phyloP scores from a whole-genome alignment of 1,140 invertebrate genomes.

The Akabosia matsudoensis region DNA sequence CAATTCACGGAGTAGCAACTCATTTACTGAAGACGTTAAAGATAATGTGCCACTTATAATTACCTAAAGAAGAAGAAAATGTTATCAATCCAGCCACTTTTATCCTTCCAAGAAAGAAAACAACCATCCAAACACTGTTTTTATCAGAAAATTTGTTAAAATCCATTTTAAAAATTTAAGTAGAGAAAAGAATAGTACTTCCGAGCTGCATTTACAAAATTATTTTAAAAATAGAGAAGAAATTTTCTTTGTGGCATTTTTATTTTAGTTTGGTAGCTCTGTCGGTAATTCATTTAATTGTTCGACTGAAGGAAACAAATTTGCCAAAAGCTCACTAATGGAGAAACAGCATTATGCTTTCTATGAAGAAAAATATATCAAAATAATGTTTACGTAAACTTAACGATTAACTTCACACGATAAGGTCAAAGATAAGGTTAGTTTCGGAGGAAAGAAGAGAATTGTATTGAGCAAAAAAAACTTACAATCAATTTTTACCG shows the following conservation, averaged over 20 bases:
- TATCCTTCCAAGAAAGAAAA: no score
- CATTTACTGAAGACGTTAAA: slow-evolving; percentile 34
- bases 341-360: not conserved
- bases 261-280: no score
- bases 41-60: slow-evolving; percentile 43
- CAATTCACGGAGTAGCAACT: not conserved
- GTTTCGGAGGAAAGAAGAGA: no score
- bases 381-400: not conserved
- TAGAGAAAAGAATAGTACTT: not conserved
- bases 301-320: slow-evolving; percentile 16
- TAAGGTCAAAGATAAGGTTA: no score
- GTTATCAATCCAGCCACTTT: no score
- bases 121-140: no score
- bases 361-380: not conserved
- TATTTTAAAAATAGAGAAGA: not conserved
- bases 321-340: slow-evolving; percentile 20
- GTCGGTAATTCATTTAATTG: no score
- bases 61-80: no score
- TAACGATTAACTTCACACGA: not conserved
- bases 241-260: not conserved
- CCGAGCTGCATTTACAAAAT: not conserved
- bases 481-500: no score
- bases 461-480: no score
- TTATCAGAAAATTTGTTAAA: no score
- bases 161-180: no score